phyloP scores from a whole-genome alignment of 2,888 invertebrate species.

The Tinea pellionella region DNA sequence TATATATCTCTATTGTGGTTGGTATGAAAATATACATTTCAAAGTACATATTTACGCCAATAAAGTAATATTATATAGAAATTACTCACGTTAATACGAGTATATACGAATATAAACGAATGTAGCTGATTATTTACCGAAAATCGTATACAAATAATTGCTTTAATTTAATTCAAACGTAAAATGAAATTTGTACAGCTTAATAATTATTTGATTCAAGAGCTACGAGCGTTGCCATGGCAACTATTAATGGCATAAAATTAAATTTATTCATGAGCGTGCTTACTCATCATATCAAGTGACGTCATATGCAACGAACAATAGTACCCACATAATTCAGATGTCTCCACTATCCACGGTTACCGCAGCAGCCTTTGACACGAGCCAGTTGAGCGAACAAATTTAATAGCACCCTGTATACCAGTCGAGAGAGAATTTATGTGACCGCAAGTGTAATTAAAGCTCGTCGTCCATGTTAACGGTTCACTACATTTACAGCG shows the following conservation, averaged over 20 bases:
- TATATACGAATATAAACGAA: too few species aligned
- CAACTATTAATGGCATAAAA: neutral
- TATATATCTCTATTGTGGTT: too few species aligned
- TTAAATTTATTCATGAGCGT: neutral
- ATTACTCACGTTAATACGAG: too few species aligned
- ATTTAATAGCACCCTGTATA: conserved; percentile 13
- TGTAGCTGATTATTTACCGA: too few species aligned
- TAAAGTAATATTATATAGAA: too few species aligned
- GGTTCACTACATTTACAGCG: neutral
- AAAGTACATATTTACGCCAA: too few species aligned
- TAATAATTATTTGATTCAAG: too few species aligned
- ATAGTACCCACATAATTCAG: conserved; percentile 5
- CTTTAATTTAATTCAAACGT: too few species aligned
- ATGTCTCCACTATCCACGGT: conserved; percentile 3
- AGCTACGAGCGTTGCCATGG: neutral
- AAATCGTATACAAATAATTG: too few species aligned
- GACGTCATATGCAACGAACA: neutral
- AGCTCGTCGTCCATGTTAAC: conserved; percentile 9
- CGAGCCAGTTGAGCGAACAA: conserved; percentile 11
- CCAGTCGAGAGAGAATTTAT: conserved; percentile 13
- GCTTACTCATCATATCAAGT: neutral
- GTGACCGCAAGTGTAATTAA: conserved; percentile 15
- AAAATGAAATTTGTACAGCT: too few species aligned
- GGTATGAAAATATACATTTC: too few species aligned
- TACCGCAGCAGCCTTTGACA: conserved; percentile 10